phyloP scores from a whole-genome alignment of 2,888 invertebrate species.

The Chirona hameri region DNA sequence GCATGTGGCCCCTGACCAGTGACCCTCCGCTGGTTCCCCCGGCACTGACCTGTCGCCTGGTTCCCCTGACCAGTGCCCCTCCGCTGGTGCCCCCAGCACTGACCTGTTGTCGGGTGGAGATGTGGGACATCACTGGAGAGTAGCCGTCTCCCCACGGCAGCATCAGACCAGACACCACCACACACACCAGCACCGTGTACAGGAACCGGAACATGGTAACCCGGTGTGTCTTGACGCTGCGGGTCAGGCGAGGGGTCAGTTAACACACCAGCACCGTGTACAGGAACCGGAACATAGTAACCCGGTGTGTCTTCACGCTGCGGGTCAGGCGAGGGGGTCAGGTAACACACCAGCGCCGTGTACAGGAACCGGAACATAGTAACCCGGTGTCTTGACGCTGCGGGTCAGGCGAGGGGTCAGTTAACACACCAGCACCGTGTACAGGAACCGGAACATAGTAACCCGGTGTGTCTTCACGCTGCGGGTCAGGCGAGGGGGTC shows the following conservation, averaged over 20 bases:
- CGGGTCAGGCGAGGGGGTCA: too few species aligned
- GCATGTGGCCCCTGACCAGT: too few species aligned
- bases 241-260: too few species aligned
- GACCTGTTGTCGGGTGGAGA: conserved; percentile 22
- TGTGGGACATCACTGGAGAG: conserved; percentile 8
- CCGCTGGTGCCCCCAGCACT: not conserved
- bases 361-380: conserved; percentile 5
- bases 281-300: not conserved
- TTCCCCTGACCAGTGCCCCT: too few species aligned
- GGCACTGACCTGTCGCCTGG: not conserved
- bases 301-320: not conserved
- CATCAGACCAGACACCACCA: conserved; percentile 5
- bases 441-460: not conserved
- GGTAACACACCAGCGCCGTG: conserved; percentile 25
- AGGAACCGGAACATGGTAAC: conserved; percentile 11
- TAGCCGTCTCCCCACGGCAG: conserved; percentile 10
- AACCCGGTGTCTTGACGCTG: not conserved
- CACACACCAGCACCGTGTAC: conserved; percentile 24
- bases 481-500: too few species aligned
- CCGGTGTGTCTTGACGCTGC: not conserved
- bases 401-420: too few species aligned
- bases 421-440: too few species aligned
- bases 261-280: too few species aligned
- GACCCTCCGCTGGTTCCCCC: too few species aligned
- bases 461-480: not conserved